These are phyloP conservation scores for Menidia menidia DNA, from an alignment of 2,797 vertebrate genomes.

Conservation along the genomic window DNA sequence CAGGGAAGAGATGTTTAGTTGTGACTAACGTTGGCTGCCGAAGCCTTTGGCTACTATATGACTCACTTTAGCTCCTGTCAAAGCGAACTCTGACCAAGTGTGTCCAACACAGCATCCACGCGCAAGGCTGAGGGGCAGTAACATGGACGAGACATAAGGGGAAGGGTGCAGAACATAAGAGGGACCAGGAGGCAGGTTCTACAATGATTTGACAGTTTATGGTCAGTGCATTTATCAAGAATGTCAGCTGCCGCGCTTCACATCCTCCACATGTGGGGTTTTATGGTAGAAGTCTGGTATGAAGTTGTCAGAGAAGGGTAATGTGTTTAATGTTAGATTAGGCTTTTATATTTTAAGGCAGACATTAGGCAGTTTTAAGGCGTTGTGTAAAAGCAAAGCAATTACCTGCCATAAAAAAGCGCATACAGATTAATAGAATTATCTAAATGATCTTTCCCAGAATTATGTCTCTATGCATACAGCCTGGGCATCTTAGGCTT, in stretches of 20 bases:
- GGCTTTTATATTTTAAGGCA: conserved; percentile 10
- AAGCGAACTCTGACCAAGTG: conserved; percentile 69
- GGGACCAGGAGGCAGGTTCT: conserved; percentile 67
- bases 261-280: conserved; percentile 24
- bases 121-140: conserved; percentile 49
- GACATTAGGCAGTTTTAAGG: conserved; percentile 12
- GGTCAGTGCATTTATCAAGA: conserved; percentile 81
- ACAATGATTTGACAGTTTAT: conserved; percentile 78
- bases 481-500: background rate
- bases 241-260: conserved; percentile 72
- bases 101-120: conserved; percentile 63
- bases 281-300: conserved; percentile 33
- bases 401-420: background rate
- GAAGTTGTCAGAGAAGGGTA: conserved; percentile 15
- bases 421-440: background rate
- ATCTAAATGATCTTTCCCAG: background rate
- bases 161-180: conserved; percentile 62
- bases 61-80: conserved; percentile 70
- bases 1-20: conserved; percentile 67
- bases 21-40: conserved; percentile 69
- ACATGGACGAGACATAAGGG: conserved; percentile 55
- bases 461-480: background rate
- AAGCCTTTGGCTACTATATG: conserved; percentile 68
- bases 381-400: conserved; percentile 4
- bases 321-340: conserved; percentile 1